Evolutionary conservation across 2,797 vertebrate species (phyloP).

Genomic region (Periophthalmus magnuspinnatus): DNA sequence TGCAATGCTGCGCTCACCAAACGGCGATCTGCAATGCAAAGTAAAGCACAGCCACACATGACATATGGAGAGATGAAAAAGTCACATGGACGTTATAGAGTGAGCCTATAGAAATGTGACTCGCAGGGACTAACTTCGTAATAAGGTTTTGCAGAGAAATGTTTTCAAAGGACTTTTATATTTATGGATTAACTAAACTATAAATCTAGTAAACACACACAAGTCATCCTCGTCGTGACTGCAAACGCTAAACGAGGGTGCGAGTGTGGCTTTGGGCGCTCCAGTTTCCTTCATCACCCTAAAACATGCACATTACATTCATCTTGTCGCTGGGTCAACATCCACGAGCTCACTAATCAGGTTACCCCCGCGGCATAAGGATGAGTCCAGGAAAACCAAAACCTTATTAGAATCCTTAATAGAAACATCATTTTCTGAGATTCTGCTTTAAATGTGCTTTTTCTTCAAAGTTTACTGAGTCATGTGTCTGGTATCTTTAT

Average conservation of each 20-base stretch:
- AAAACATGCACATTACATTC: background rate
- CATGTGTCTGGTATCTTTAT: background rate
- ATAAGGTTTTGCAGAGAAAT: background rate
- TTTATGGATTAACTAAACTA: background rate
- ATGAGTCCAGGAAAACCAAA: background rate
- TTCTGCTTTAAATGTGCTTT: background rate
- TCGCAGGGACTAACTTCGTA: background rate
- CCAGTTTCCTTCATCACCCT: background rate
- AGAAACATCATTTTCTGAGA: too few relatives aligned
- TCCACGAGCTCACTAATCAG: background rate
- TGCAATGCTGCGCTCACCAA: slow-evolving; percentile 21
- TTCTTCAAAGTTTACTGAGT: background rate
- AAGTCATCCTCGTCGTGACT: background rate
- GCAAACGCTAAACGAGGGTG: background rate
- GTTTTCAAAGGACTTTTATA: background rate
- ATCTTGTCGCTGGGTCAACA: background rate
- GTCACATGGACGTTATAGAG: background rate
- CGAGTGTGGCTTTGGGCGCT: background rate
- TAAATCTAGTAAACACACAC: too few relatives aligned
- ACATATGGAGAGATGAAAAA: slow-evolving; percentile 20
- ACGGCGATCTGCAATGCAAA: slow-evolving; percentile 13
- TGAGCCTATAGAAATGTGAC: background rate
- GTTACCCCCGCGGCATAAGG: background rate
- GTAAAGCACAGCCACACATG: slow-evolving; percentile 6
- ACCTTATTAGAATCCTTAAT: too few relatives aligned